A percentile compares a stretch with the other conserved stretches of the same genome.
These are phyloP conservation scores for Tragelaphus buxtoni DNA, from an alignment of 2,113 vertebrate genomes.

Conservation along the genomic window DNA sequence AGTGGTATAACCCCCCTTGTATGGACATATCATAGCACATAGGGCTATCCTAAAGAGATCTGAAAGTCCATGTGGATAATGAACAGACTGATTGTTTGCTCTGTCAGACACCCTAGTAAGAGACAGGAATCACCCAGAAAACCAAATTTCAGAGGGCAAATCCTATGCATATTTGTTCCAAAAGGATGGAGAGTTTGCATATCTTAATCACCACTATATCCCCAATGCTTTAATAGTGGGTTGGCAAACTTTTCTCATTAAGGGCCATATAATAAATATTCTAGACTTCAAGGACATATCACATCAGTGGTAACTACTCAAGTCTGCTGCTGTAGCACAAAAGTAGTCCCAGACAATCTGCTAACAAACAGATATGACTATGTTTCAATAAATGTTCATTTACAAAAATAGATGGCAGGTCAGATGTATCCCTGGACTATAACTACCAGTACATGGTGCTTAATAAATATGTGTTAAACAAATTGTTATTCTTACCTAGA, in stretches of 20 bases:
- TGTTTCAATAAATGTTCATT: neutral
- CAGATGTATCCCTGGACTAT: neutral
- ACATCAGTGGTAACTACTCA: neutral
- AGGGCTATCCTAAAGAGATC: neutral
- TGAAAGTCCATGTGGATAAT: neutral
- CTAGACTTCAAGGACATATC: neutral
- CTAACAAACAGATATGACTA: neutral
- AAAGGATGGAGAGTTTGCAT: neutral
- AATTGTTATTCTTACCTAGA: neutral
- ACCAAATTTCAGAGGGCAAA: neutral
- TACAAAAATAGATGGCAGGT: neutral
- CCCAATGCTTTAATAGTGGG: neutral
- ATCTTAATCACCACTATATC: neutral
- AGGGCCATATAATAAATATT: neutral
- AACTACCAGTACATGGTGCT: neutral
- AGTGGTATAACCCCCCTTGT: neutral
- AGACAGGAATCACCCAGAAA: neutral
- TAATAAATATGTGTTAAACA: conserved; percentile 5
- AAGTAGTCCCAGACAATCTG: neutral
- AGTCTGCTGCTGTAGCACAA: neutral
- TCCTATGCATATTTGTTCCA: neutral
- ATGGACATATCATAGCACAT: neutral
- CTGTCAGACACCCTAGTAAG: neutral
- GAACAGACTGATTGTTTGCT: neutral
- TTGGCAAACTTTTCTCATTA: neutral